Evolutionary conservation across 1,140 invertebrate genomes (phyloP), one percentile per base, ranked within the genome.

Genomic region (Schmidtea mediterranea): DNA sequence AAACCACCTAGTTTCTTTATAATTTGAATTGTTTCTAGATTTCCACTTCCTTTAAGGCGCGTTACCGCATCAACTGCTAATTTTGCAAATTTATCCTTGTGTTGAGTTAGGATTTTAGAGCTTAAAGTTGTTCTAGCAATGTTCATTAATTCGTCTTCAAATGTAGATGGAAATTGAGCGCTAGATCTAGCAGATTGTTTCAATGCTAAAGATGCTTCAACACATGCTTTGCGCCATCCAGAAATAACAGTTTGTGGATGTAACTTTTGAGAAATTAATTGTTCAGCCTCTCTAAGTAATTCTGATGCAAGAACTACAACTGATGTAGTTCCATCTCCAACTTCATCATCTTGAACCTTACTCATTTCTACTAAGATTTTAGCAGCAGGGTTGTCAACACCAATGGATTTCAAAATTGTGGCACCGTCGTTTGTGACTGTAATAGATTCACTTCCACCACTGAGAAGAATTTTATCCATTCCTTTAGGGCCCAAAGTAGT

Each of bases 371-470:
- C 84, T 23, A 98, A 69, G 59, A 98, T 83, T 71, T 97, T 98
- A 2, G 89, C 90, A 24, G 89, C 89, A 45, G 92, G 87, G 69
- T 98, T 98, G 62, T 98, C 90, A 19, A 98, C 82, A 43, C 90
- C 89, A 51, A 98, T 75, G 10, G 80, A 76, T 64, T 87, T 86
- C 39, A 98, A 69, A 62, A 98, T 98, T 5, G 92, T 98, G 12
- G 92, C 92, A 51, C 92, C 92, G 71, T 98, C 92, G 69, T 98
- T 98, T 36, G 92, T 98, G 5, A 98, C 83, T 68, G 90, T 78
- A 48, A 98, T 79, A 21, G 65, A 77, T 51, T 56, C 84, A 80
- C 57, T 76, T 77, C 54, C 80, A 72, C 15, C 81, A 77, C 55
- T 74, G 49, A 63, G 62, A 9, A 98, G 68, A 58, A 98, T 94